Conservation (phyloP, 37 sponge, comb jelly and placozoan genomes). For the Diacarnus erythraeanus region DNA sequence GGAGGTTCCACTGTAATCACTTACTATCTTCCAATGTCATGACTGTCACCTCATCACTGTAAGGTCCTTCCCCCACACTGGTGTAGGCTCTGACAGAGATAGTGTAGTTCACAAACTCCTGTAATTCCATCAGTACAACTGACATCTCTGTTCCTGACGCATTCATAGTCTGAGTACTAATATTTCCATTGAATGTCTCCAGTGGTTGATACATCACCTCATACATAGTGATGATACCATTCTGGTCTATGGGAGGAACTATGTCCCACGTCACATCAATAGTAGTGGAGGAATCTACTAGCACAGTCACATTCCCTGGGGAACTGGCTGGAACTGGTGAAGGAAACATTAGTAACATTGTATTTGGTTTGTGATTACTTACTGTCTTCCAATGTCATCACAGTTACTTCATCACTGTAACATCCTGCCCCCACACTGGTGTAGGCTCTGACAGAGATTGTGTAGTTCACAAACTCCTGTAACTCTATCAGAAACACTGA, state of each 20-base stretch:
- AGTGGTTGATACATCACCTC: slow-evolving; percentile 23
- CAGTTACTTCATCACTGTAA: too few species aligned
- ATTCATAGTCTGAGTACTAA: background rate
- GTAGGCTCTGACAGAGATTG: too few species aligned
- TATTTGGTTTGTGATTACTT: slow-evolving; percentile 43
- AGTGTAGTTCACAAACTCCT: slow-evolving; percentile 16
- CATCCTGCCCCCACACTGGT: too few species aligned
- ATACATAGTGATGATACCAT: slow-evolving; percentile 34
- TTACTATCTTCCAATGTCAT: slow-evolving; percentile 23
- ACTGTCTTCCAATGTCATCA: too few species aligned
- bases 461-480: too few species aligned
- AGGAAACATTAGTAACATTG: background rate
- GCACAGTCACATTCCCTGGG: background rate
- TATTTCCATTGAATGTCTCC: background rate
- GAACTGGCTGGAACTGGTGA: slow-evolving; percentile 2
- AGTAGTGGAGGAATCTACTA: slow-evolving; percentile 9
- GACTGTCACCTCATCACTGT: background rate
- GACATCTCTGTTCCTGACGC: background rate
- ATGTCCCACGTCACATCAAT: slow-evolving; percentile 23
- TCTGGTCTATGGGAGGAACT: slow-evolving; percentile 2
- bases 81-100: slow-evolving; percentile 28
- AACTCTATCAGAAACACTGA: too few species aligned
- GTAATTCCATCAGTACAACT: background rate
- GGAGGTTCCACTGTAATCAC: background rate
- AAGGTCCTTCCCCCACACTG: slow-evolving; percentile 24